A percentile compares a stretch with the other conserved stretches of the same genome.
These are phyloP conservation scores for Pectinophora gossypiella DNA, from an alignment of 1,140 invertebrate genomes.

Conservation along the genomic window DNA sequence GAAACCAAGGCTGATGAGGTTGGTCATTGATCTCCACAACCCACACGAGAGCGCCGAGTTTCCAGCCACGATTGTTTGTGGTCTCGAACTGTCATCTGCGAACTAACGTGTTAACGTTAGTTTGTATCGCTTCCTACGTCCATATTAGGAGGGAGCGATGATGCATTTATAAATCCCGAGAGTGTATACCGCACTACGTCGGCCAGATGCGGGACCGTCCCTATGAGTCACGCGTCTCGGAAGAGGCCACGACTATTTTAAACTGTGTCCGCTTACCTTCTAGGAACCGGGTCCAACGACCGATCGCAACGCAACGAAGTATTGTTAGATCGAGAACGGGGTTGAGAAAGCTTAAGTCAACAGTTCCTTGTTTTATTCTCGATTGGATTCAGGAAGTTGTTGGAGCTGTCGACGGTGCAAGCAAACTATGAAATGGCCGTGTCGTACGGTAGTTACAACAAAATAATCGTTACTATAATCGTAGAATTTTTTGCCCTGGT, in stretches of 20 bases:
- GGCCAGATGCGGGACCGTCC: slow-evolving; percentile 62
- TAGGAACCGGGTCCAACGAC: slow-evolving; percentile 69
- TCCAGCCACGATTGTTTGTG: too few relatives aligned
- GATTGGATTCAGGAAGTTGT: slow-evolving; percentile 11
- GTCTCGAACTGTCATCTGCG: too few relatives aligned
- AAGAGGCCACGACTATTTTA: slow-evolving; percentile 69
- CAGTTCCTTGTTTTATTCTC: slow-evolving; percentile 47
- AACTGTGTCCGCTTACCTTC: slow-evolving; percentile 71
- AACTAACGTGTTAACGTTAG: too few relatives aligned
- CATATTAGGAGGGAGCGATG: background rate
- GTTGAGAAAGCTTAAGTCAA: slow-evolving; percentile 38
- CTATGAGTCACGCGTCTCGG: slow-evolving; percentile 65
- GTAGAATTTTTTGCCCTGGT: too few relatives aligned
- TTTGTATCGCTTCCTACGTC: too few relatives aligned
- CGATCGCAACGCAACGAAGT: slow-evolving; percentile 56
- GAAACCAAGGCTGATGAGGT: too few relatives aligned
- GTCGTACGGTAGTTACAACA: too few relatives aligned
- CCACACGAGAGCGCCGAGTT: too few relatives aligned
- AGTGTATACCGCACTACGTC: background rate
- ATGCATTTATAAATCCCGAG: slow-evolving; percentile 40
- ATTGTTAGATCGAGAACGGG: slow-evolving; percentile 67
- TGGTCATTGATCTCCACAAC: too few relatives aligned
- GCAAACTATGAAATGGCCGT: too few relatives aligned
- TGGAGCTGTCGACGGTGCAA: too few relatives aligned
- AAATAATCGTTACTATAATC: too few relatives aligned